Conservation (phyloP, 2,888 invertebrate genomes). For the Smittia aterrima region DNA sequence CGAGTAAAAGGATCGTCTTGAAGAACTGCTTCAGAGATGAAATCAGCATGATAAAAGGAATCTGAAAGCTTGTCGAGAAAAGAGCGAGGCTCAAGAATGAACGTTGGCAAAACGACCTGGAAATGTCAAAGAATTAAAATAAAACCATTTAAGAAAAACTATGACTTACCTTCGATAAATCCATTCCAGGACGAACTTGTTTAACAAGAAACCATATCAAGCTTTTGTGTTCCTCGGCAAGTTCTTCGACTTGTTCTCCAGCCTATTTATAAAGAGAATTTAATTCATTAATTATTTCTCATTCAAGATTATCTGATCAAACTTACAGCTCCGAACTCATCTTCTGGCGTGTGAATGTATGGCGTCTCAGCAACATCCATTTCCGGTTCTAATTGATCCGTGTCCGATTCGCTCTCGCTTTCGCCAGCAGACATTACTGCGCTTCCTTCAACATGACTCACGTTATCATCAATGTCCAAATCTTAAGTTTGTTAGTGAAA, state of each 20-base stretch:
- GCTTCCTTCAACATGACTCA: constrained; percentile 54
- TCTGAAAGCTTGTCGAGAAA: constrained; percentile 91
- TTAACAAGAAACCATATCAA: constrained; percentile 92
- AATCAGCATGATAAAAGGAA: constrained; percentile 91
- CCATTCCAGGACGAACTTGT: constrained; percentile 96
- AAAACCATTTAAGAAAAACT: no score
- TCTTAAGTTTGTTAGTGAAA: constrained; percentile 53
- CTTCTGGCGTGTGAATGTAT: constrained; percentile 59
- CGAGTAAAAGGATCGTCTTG: constrained; percentile 86
- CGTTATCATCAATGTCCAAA: constrained; percentile 62
- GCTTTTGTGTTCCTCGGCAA: constrained; percentile 92
- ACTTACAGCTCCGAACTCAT: constrained; percentile 61
- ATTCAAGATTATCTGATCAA: background rate
- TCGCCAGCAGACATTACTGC: constrained; percentile 51
- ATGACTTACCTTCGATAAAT: constrained; percentile 66
- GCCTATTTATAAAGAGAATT: constrained; percentile 54
- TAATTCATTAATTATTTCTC: background rate
- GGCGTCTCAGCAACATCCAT: constrained; percentile 58
- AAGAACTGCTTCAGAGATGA: constrained; percentile 73
- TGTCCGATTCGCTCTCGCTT: constrained; percentile 64
- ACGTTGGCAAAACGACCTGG: constrained; percentile 91
- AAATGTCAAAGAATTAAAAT: no score
- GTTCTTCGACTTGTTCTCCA: constrained; percentile 84
- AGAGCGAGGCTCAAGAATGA: constrained; percentile 89
- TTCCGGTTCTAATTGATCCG: constrained; percentile 50